Base-by-base conservation (phyloP, 2,797 vertebrate genomes). In the Channallabes apus region DNA sequence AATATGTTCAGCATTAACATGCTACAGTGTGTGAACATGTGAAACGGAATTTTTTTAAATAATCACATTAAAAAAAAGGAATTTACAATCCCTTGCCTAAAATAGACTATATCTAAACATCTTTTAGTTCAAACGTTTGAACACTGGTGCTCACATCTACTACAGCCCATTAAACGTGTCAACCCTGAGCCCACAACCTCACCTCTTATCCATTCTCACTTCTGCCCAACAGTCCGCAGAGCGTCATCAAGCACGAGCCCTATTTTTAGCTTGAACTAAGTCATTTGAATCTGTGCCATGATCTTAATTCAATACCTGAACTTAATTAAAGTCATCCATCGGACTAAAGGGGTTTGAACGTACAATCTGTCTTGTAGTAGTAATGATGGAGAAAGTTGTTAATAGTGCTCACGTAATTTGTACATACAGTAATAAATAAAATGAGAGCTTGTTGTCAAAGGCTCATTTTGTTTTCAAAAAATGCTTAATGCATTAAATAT, bases 1-100 rank as follows among this genome's bases (percentile, higher is more conserved):
- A n/a, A n/a, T n/a, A 94, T 94, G 93, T 93, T 93, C 86, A 89
- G 90, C 90, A 90, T 90, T 92, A 91, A 93, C 92, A 93, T 93
- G 90, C 93, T 91, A 92, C 90, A 93, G 91, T 90, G 85, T 90
- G 93, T 94, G 93, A 93, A 94, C 89, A 92, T 90, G 84, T 88
- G 90, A 35, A 29, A 41, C 68, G 92, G 88, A 91, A 93, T 91
- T 92, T 93, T 88, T 90, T 93, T 91, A 92, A 91, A 93, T 91
- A 92, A 93, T 88, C 90, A 93, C 91, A 93, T 88, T 85, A 89
- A 69, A 91, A 69, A 91, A 91, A 90, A 90, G 84, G 83, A 90
- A 88, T 88, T 90, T 88, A 89, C 88, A 90, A 89, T 87, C 91
- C 69, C 35, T 41, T 32, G 15, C 24, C 62, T 51, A 72, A 80